phyloP scores from a whole-genome alignment of 2,888 invertebrate species.

The Gerris lacustris region DNA sequence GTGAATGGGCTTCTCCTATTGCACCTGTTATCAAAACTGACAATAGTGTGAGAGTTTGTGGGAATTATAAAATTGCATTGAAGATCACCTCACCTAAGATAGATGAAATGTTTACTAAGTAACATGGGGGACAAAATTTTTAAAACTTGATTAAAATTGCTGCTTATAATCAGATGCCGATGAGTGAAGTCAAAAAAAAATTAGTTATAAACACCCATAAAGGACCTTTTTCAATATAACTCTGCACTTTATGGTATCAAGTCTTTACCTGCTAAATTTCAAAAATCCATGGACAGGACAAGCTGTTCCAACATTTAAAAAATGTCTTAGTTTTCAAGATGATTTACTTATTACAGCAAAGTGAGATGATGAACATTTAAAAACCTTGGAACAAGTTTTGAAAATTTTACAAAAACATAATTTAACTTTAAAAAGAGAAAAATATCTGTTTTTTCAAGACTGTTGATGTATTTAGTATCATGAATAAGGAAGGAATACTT shows the following conservation, averaged over 20 bases:
- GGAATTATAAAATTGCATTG: not conserved
- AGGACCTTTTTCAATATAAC: not conserved
- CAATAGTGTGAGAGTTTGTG: not conserved
- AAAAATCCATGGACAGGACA: not conserved
- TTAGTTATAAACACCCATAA: not conserved
- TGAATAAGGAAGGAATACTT: too few species aligned
- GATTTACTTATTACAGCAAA: not conserved
- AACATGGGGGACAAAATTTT: not conserved
- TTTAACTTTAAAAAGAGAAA: not conserved
- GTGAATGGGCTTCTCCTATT: not conserved
- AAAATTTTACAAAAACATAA: not conserved
- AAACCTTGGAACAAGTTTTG: not conserved
- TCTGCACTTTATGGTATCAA: not conserved
- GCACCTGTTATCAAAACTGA: not conserved
- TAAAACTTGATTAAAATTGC: not conserved
- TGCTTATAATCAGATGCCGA: not conserved
- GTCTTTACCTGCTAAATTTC: constrained; percentile 3
- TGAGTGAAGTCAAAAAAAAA: not conserved
- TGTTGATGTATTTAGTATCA: constrained; percentile 18
- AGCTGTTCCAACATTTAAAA: not conserved
- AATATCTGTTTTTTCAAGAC: too few species aligned
- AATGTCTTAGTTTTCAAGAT: not conserved
- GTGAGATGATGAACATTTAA: not conserved
- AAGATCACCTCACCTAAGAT: constrained; percentile 3
- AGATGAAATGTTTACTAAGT: not conserved